Base-by-base conservation (phyloP, 2,888 invertebrate genomes). In the Linnaemya vulpina region DNA sequence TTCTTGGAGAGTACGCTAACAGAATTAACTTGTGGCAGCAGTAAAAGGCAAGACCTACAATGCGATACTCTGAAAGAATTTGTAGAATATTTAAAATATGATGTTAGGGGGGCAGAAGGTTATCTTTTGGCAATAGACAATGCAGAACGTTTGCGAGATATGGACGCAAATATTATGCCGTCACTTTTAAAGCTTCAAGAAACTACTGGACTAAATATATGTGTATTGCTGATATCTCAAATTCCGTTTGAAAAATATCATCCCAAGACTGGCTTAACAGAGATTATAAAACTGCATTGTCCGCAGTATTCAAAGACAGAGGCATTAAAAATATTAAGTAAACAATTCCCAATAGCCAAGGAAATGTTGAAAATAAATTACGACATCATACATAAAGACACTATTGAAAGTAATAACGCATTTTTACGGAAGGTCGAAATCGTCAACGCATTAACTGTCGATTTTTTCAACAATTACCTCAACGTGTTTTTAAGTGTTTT, bases 401-500 rank as follows among this genome's bases (percentile, higher is more conserved):
- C 81, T 1, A 38, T 20, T 88, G 55, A 60, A 68, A 35, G 87
- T 87, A 35, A n/a, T n/a, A n/a, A n/a, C n/a, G n/a, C n/a, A n/a
- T n/a, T n/a, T n/a, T n/a, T n/a, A n/a, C n/a, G n/a, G n/a, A n/a
- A 9, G 17, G 30, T 87, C 0, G 74, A 88, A 13, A 87, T 89
- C 49, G 53, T 88, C 0, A 94, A 94, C 85, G 68, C 88, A 1
- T 67, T 91, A 38, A 90, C 90, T 0, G 71, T 85, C 0, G 92
- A 92, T 3, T 94, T 97, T 89, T 98, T 96, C 91, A 93, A 93
- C 63, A 96, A 95, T 92, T 98, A 97, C 92, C 92, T 98, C 68
- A 96, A 95, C 91, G 94, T 97, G 63, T 96, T 98, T 90, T 93
- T 98, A 5, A 96, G 96, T 87, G 96, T 97, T 49, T 98, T 97